These are phyloP conservation scores for Colossoma macropomum DNA, from an alignment of 2,113 vertebrate genomes.

Conservation along the genomic window DNA sequence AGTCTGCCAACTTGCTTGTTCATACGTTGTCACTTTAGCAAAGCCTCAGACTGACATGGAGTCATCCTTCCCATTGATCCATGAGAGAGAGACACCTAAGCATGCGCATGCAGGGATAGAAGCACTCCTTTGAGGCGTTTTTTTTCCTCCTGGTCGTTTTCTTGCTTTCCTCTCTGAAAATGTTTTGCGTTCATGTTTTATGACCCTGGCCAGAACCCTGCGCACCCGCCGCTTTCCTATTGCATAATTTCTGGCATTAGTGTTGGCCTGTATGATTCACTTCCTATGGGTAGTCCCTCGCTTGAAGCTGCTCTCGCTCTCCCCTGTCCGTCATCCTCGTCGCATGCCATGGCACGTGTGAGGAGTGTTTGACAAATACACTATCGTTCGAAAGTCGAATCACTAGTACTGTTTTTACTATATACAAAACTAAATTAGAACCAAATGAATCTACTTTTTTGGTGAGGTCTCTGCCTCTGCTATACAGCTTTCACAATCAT, in stretches of 20 bases:
- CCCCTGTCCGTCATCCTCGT: slow-evolving; percentile 22
- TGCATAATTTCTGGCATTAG: slow-evolving; percentile 26
- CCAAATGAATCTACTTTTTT: no score
- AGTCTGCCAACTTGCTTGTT: slow-evolving; percentile 9
- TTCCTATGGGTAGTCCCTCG: slow-evolving; percentile 37
- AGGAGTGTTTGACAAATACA: neutral
- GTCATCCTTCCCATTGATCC: neutral
- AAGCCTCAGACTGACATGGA: neutral
- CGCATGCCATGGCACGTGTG: slow-evolving; percentile 51
- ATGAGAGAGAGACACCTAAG: neutral
- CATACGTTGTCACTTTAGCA: slow-evolving; percentile 1
- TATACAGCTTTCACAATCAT: no score
- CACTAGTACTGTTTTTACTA: neutral
- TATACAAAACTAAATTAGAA: no score
- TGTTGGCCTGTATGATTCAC: slow-evolving; percentile 46
- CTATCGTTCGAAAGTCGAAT: neutral
- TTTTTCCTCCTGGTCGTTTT: neutral
- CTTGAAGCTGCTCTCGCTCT: slow-evolving; percentile 20
- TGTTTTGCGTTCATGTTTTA: slow-evolving; percentile 30
- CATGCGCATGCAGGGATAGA: neutral
- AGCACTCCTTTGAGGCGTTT: neutral
- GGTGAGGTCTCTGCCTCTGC: no score
- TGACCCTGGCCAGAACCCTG: slow-evolving; percentile 1
- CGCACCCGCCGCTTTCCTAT: neutral
- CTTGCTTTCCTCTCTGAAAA: neutral